phyloP scores from a whole-genome alignment of 2,797 vertebrate genomes.

The Siniperca scherzeri region DNA sequence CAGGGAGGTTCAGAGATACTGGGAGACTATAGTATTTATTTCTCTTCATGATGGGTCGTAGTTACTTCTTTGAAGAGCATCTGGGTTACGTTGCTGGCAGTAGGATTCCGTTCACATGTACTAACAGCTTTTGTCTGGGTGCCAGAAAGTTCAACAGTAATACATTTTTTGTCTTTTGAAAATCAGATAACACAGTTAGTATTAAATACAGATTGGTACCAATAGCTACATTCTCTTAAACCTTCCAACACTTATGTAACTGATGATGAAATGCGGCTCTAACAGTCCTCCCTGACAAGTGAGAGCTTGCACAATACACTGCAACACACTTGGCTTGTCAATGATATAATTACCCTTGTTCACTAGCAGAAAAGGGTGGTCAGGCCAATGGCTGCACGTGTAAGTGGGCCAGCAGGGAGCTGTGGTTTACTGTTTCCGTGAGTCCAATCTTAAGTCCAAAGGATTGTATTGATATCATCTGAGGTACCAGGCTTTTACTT shows the following conservation, averaged over 20 bases:
- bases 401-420: conserved; percentile 20
- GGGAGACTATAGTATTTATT: background rate
- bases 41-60: conserved; percentile 18
- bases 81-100: conserved; percentile 39
- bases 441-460: conserved; percentile 7
- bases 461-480: background rate
- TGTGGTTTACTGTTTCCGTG: background rate
- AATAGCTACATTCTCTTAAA: conserved; percentile 5
- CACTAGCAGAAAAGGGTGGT: conserved; percentile 14
- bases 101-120: conserved; percentile 15
- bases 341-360: conserved; percentile 23
- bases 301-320: conserved; percentile 28
- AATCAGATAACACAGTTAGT: conserved; percentile 2
- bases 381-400: background rate
- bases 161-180: background rate
- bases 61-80: conserved; percentile 26
- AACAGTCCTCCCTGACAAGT: conserved; percentile 12
- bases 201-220: conserved; percentile 6
- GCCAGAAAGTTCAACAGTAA: conserved; percentile 15
- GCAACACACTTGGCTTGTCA: conserved; percentile 23
- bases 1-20: conserved; percentile 21
- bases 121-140: conserved; percentile 17
- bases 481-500: conserved; percentile 12
- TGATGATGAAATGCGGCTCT: conserved; percentile 42
- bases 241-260: conserved; percentile 24